Evolutionary conservation across 1,140 invertebrate genomes (phyloP).

Genomic region (Solenopsis fugax): DNA sequence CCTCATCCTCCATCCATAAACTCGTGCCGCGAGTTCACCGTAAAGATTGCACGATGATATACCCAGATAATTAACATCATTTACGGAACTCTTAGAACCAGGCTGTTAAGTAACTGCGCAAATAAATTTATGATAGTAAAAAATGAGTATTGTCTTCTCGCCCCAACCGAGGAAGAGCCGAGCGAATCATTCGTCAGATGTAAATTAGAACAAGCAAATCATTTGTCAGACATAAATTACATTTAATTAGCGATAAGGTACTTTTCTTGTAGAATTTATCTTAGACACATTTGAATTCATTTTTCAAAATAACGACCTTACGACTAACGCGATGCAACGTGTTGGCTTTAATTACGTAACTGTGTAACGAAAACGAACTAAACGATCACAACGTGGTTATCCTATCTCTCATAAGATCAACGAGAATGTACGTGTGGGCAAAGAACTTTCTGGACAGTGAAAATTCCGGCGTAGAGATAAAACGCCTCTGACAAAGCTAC

Average conservation of each 20-base stretch:
- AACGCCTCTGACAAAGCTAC: conserved; percentile 72
- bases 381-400: conserved; percentile 61
- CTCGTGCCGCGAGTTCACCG: conserved; percentile 31
- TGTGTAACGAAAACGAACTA: conserved; percentile 39
- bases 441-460: conserved; percentile 64
- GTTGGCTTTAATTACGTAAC: conserved; percentile 31
- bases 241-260: not conserved
- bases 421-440: conserved; percentile 36
- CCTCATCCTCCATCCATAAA: conserved; percentile 16
- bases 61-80: conserved; percentile 60
- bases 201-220: not conserved
- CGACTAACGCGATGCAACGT: not conserved
- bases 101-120: conserved; percentile 16
- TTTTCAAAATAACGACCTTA: not conserved
- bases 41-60: conserved; percentile 50
- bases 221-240: not conserved
- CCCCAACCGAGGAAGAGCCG: not conserved
- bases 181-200: not conserved
- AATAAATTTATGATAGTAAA: not conserved
- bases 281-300: not conserved
- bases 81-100: not conserved
- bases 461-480: conserved; percentile 70
- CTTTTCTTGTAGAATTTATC: not conserved
- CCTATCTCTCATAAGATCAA: conserved; percentile 53
- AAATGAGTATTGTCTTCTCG: not conserved